A percentile compares a stretch with the other conserved stretches of the same genome.
Conservation (phyloP, 92 coral and sea anemone genomes). For the Heliopora coerulea region DNA sequence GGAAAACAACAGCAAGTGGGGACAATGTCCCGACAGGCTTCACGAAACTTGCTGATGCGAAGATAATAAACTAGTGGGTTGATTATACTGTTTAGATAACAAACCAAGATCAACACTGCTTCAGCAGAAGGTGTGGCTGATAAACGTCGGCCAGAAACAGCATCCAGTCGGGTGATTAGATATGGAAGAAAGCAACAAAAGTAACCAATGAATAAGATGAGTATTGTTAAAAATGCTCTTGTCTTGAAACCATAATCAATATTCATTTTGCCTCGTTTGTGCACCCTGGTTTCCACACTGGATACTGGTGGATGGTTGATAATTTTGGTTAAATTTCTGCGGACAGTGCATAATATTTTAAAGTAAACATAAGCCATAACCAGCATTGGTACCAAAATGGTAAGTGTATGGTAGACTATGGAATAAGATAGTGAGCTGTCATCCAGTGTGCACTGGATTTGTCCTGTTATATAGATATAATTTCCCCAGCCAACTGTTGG, state of each 20-base stretch:
- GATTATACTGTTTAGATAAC: conserved; percentile 80
- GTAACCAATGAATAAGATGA: conserved; percentile 79
- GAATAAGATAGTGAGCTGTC: conserved; percentile 67
- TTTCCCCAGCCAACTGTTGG: conserved; percentile 89
- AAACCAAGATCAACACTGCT: conserved; percentile 64
- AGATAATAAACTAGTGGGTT: conserved; percentile 90
- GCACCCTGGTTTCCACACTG: conserved; percentile 83
- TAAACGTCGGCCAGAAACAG: conserved; percentile 57
- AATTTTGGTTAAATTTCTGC: conserved; percentile 83
- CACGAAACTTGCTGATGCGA: conserved; percentile 89
- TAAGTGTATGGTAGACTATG: conserved; percentile 57
- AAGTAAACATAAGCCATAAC: conserved; percentile 78
- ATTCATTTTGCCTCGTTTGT: conserved; percentile 91
- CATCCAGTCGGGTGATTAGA: conserved; percentile 56
- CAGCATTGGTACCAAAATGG: conserved; percentile 69
- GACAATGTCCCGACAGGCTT: conserved; percentile 89
- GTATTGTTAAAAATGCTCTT: conserved; percentile 88
- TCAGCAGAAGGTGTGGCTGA: conserved; percentile 48
- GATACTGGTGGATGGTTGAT: conserved; percentile 92
- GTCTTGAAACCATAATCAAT: conserved; percentile 97
- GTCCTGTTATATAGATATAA: conserved; percentile 65
- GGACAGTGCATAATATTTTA: conserved; percentile 77
- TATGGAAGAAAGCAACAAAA: conserved; percentile 75
- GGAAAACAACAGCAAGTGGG: conserved; percentile 86
- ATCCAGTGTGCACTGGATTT: conserved; percentile 71